Evolutionary conservation across 1,140 invertebrate genomes (phyloP), one percentile per base, ranked within the genome.

Genomic region (Pristionchus pacificus): DNA sequence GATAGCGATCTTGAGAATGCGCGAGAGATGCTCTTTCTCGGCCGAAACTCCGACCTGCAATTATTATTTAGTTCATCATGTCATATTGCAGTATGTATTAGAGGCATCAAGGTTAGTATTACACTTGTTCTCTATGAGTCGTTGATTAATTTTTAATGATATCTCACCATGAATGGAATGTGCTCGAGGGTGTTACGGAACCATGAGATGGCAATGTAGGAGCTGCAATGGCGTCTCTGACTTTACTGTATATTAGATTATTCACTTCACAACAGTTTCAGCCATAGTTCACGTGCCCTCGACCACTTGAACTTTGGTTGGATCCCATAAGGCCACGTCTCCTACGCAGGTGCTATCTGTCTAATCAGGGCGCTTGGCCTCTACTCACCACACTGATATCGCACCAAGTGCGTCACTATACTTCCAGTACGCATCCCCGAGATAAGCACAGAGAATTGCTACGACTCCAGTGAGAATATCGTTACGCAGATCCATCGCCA

Each of bases 401-500:
- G 76, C 76, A 49, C 74, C 75, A 6, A 77, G 6, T 28, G 76
- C 70, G 61, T 77, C 76, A 3, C 65, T 70, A 66, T 77, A 77
- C 19, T 49, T 25, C 76, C 76, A 77, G 61, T 65, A 72, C 25
- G 74, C 68, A 60, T 49, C 70, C 66, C 78, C 79, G 13, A 80
- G 64, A 62, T 67, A 70, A 49, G 79, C 79, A 58, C 77, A 74
- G 25, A 64, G 67, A 2, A 80, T 68, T 13, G 79, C 79, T 15
- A 77, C 77, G 10, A 72, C 25, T 31, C 75, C 77, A 24, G 79
- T 78, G 49, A 69, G n/a, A 59, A 78, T 70, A 62, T 80, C 79
- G 60, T 80, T 80, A 19, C 79, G 66, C 69, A 81, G 77, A 65
- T 80, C 79, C 63, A 75, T 74, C 19, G 79, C 73, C 38, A 80